These are phyloP conservation scores for Aurelia sp. DNA, from an alignment of 30 jellyfish, hydroid and myxozoan species.

Conservation along the genomic window DNA sequence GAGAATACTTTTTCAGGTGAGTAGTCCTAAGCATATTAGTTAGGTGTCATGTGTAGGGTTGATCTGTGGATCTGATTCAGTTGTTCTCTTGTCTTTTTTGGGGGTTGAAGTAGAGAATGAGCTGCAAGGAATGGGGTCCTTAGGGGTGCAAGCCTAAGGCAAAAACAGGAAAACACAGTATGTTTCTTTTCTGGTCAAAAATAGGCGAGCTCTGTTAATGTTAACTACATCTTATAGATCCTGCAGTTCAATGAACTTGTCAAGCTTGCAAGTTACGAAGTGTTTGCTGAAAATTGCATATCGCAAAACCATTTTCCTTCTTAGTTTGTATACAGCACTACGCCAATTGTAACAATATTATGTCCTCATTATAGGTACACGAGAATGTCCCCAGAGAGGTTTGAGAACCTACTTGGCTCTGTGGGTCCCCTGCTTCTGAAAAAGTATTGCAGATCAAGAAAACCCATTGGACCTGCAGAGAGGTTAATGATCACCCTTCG, in stretches of 20 bases:
- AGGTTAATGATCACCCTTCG: constrained; percentile 29
- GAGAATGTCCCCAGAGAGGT: constrained; percentile 54
- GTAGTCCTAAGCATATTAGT: background rate
- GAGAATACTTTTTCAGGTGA: constrained; percentile 57
- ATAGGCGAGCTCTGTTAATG: background rate
- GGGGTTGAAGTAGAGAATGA: too few relatives aligned
- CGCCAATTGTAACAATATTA: too few relatives aligned
- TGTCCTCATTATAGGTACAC: constrained; percentile 8
- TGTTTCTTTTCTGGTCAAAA: background rate
- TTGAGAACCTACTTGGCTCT: constrained; percentile 23
- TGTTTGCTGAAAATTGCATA: constrained; percentile 22
- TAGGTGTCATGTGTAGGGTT: too few relatives aligned
- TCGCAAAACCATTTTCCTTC: background rate
- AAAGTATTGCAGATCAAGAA: too few relatives aligned
- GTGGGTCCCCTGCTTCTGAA: constrained; percentile 32
- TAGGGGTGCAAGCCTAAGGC: constrained; percentile 7
- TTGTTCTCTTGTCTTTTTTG: too few relatives aligned
- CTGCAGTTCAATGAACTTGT: constrained; percentile 22
- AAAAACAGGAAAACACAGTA: background rate
- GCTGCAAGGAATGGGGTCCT: background rate
- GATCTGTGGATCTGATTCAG: too few relatives aligned
- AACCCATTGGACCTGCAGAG: constrained; percentile 42
- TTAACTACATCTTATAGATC: background rate
- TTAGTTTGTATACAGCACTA: too few relatives aligned
- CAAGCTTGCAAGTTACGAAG: constrained; percentile 13